These are phyloP conservation scores for Bufotes viridis DNA, from an alignment of 2,797 vertebrate genomes.

Conservation along the genomic window DNA sequence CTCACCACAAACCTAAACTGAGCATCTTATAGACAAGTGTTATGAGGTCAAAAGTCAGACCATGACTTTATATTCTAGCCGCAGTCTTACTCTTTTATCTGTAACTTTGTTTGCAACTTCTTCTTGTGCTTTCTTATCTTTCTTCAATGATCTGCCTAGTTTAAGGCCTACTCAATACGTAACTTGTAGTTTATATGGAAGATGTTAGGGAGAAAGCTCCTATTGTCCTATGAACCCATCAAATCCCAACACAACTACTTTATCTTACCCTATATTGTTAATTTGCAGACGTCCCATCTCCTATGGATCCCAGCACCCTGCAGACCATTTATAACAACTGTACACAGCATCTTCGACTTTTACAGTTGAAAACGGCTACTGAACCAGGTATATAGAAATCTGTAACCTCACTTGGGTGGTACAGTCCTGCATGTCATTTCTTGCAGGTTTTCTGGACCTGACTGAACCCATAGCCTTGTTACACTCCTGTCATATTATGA, in stretches of 20 bases:
- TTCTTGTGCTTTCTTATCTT: not conserved
- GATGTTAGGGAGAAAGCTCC: not conserved
- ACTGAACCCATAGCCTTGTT: not conserved
- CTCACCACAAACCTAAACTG: not conserved
- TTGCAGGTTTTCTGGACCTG: not conserved
- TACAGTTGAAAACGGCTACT: not conserved
- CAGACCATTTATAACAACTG: not conserved
- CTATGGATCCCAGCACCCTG: not conserved
- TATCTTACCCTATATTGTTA: not conserved
- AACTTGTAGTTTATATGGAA: not conserved
- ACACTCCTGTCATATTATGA: conserved; percentile 1
- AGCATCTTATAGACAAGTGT: not conserved
- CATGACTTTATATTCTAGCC: not conserved
- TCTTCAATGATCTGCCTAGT: not conserved
- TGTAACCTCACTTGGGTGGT: not conserved
- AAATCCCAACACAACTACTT: not conserved
- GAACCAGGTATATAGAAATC: not conserved
- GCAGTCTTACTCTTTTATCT: not conserved
- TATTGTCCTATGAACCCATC: not conserved
- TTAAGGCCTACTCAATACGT: not conserved
- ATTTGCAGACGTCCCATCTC: not conserved
- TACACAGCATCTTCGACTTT: not conserved
- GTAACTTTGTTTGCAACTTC: not conserved
- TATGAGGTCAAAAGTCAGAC: not conserved
- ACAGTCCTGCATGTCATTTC: not conserved